Conservation (phyloP, 2,888 invertebrate genomes). For the Yponomeuta malinellus region DNA sequence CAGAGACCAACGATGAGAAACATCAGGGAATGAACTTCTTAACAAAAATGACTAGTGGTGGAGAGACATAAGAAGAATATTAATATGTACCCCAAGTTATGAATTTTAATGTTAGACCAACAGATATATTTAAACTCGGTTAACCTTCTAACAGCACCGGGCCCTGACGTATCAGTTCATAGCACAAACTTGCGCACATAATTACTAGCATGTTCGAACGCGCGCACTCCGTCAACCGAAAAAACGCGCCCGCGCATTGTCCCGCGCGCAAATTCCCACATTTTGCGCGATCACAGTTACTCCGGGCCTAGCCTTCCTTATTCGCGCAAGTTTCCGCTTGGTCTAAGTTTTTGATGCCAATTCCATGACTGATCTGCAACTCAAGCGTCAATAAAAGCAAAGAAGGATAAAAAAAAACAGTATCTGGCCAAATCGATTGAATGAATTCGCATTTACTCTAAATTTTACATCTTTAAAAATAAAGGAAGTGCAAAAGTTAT, state of each 20-base stretch:
- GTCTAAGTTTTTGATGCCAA: not conserved
- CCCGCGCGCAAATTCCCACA: constrained; percentile 63
- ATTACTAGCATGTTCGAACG: constrained; percentile 49
- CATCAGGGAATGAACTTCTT: too few species aligned
- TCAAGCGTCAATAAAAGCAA: too few species aligned
- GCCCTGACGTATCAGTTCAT: constrained; percentile 44
- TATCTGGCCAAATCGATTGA: too few species aligned
- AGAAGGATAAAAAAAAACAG: too few species aligned
- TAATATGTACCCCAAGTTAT: too few species aligned
- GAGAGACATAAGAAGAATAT: too few species aligned
- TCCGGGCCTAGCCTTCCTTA: constrained; percentile 62
- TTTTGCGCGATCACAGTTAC: constrained; percentile 69
- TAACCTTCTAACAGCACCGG: constrained; percentile 23
- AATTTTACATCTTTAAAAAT: too few species aligned
- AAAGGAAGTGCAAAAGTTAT: too few species aligned
- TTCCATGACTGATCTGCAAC: not conserved
- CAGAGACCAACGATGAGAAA: too few species aligned
- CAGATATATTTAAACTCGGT: constrained; percentile 22
- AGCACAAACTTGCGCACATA: constrained; percentile 49
- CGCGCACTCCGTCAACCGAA: constrained; percentile 69
- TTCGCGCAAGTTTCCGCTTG: not conserved
- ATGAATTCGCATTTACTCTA: too few species aligned
- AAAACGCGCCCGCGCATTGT: constrained; percentile 69
- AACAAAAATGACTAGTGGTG: too few species aligned
- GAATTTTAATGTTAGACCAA: not conserved